Conservation (phyloP, 1,140 invertebrate genomes). For the Cydia amplana region DNA sequence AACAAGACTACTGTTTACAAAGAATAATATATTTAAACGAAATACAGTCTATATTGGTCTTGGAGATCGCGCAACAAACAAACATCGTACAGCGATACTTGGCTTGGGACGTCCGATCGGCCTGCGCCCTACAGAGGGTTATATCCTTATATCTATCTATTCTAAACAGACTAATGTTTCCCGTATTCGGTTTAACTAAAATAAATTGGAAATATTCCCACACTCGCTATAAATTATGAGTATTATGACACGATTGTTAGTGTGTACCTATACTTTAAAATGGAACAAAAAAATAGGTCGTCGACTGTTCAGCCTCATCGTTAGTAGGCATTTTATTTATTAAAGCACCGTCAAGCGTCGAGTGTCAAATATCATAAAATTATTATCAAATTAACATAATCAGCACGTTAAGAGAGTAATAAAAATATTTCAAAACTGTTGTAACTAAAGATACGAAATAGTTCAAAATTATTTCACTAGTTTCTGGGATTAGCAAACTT, state of each 20-base stretch:
- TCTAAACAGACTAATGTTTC: not conserved
- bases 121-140: no score
- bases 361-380: slow-evolving; percentile 23
- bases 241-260: slow-evolving; percentile 4
- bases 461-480: not conserved
- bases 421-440: not conserved
- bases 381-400: slow-evolving; percentile 24
- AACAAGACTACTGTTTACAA: no score
- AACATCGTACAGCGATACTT: no score
- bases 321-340: not conserved
- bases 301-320: not conserved
- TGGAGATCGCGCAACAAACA: no score
- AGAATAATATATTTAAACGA: no score
- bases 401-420: not conserved
- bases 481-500: no score
- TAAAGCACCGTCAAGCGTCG: not conserved
- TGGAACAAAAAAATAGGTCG: slow-evolving; percentile 28
- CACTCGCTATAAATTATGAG: slow-evolving; percentile 18
- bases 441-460: not conserved
- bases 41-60: no score
- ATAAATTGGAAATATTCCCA: slow-evolving; percentile 1
- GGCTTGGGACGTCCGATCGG: no score
- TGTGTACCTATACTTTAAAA: not conserved
- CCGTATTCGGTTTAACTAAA: not conserved
- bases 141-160: no score